Percentiles rank a stretch among this genome's conserved stretches.
These are phyloP conservation scores for Camponotus floridanus DNA, from an alignment of 1,140 invertebrate species.

Conservation along the genomic window DNA sequence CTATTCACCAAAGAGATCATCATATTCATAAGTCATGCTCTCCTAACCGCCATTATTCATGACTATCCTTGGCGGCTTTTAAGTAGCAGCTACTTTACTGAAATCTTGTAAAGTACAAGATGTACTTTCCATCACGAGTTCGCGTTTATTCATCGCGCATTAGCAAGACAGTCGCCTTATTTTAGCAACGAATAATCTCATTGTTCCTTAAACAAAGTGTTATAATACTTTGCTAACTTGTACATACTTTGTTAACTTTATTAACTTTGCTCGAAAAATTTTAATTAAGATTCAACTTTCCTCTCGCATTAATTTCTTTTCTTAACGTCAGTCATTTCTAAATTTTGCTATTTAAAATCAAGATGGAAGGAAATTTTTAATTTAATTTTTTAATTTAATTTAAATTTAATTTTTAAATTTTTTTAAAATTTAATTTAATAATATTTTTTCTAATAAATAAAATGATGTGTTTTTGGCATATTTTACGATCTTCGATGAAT, in stretches of 20 bases:
- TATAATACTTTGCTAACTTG: too few species aligned
- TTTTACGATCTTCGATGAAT: neutral
- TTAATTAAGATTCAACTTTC: neutral
- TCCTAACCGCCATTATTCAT: neutral
- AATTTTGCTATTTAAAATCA: too few species aligned
- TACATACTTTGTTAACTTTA: neutral
- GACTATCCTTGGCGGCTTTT: neutral
- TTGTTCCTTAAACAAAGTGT: neutral
- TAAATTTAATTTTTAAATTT: too few species aligned
- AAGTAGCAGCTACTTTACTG: neutral
- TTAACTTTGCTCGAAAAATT: neutral
- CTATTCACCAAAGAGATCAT: neutral
- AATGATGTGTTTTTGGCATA: neutral
- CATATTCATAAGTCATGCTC: constrained; percentile 42
- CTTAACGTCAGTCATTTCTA: neutral
- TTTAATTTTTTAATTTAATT: neutral
- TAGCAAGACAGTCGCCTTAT: neutral
- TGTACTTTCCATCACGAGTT: constrained; percentile 1
- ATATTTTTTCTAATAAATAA: neutral
- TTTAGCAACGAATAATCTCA: neutral
- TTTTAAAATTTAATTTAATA: neutral
- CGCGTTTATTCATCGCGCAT: neutral
- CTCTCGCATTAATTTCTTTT: too few species aligned
- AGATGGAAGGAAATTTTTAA: neutral
- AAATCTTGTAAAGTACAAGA: constrained; percentile 17